Percentiles rank a stretch among this genome's conserved stretches.
phyloP scores from a whole-genome alignment of 2,113 vertebrate genomes.

The Gymnorhina tibicen region DNA sequence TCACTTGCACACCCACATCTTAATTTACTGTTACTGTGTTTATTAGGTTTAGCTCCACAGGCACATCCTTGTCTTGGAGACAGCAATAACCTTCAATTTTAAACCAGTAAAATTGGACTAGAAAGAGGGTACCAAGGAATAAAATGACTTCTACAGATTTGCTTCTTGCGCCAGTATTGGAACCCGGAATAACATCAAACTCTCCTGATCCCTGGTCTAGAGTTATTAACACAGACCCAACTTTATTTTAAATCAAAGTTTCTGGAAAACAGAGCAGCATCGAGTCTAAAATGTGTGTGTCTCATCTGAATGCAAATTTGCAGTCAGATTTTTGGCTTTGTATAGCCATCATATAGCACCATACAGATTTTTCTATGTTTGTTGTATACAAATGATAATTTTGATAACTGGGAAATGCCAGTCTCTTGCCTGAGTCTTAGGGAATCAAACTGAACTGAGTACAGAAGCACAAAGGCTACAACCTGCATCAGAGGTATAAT shows the following conservation, averaged over 20 bases:
- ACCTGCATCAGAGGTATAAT: neutral
- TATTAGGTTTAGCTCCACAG: neutral
- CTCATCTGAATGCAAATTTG: neutral
- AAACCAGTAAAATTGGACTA: neutral
- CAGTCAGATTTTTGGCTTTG: neutral
- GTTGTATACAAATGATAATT: neutral
- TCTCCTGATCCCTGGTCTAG: neutral
- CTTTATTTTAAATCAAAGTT: neutral
- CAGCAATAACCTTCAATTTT: neutral
- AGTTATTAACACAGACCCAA: neutral
- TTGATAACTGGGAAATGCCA: neutral
- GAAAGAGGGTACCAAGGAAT: neutral
- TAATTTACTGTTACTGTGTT: neutral
- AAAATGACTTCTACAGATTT: neutral
- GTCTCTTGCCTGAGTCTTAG: neutral
- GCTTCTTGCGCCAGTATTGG: neutral
- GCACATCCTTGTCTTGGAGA: neutral
- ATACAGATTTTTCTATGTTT: neutral
- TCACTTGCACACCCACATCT: neutral
- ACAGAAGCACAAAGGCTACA: neutral
- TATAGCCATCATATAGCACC: neutral
- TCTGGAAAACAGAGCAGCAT: neutral
- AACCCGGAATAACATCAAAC: neutral
- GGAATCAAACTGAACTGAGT: neutral
- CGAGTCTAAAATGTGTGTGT: neutral